A percentile compares a stretch with the other conserved stretches of the same genome.
These are phyloP conservation scores for Coelopa frigida DNA, from an alignment of 1,140 invertebrate genomes.

Conservation along the genomic window DNA sequence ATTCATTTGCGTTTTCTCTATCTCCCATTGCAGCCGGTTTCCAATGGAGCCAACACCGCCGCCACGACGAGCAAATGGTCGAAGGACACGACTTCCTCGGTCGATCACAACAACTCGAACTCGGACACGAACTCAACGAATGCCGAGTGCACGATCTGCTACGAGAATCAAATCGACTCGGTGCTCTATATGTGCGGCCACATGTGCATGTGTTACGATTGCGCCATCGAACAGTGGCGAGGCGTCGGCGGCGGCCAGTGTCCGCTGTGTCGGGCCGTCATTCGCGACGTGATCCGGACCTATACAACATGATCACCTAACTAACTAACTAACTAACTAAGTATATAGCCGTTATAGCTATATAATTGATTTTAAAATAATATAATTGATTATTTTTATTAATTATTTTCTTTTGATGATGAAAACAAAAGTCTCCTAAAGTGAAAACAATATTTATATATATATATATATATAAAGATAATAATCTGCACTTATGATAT, in stretches of 20 bases:
- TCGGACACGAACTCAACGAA: slow-evolving; percentile 48
- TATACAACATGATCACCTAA: slow-evolving; percentile 72
- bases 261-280: slow-evolving; percentile 86
- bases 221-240: slow-evolving; percentile 85
- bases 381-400: too few species aligned
- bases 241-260: slow-evolving; percentile 85
- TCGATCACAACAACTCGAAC: slow-evolving; percentile 21
- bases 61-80: slow-evolving; percentile 8
- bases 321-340: slow-evolving; percentile 16
- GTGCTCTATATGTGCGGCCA: slow-evolving; percentile 96
- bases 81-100: slow-evolving; percentile 32
- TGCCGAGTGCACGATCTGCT: slow-evolving; percentile 88
- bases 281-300: slow-evolving; percentile 90
- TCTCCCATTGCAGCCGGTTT: background rate
- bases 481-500: too few species aligned
- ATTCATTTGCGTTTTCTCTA: background rate
- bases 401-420: slow-evolving; percentile 35
- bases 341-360: background rate
- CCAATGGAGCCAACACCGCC: slow-evolving; percentile 3
- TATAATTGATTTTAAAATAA: too few species aligned
- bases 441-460: too few species aligned
- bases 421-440: too few species aligned
- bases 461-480: too few species aligned
- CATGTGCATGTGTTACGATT: slow-evolving; percentile 98
- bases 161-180: slow-evolving; percentile 84